A percentile compares a stretch with the other conserved stretches of the same genome.
These are phyloP conservation scores for Hycleus cichorii DNA, from an alignment of 1,140 invertebrate species.

Conservation along the genomic window DNA sequence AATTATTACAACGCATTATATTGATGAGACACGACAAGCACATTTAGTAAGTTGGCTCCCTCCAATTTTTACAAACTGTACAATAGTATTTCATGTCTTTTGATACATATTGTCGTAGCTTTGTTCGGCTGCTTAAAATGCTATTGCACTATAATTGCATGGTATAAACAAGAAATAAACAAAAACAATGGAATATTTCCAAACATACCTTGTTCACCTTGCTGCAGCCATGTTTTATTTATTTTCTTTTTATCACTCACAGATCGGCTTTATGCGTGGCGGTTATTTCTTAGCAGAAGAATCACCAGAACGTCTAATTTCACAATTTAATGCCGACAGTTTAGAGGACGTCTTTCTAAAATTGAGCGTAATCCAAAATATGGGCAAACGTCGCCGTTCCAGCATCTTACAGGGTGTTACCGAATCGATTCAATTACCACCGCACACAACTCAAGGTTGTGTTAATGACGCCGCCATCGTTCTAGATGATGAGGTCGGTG, in stretches of 20 bases:
- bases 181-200: too few relatives aligned
- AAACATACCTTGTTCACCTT: too few relatives aligned
- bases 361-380: constrained; percentile 74
- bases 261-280: constrained; percentile 90
- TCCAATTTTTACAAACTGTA: too few relatives aligned
- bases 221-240: too few relatives aligned
- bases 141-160: too few relatives aligned
- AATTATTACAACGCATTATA: constrained; percentile 97
- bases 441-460: neutral
- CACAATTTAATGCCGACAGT: constrained; percentile 67
- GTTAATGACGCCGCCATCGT: constrained; percentile 48
- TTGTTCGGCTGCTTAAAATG: too few relatives aligned
- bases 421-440: constrained; percentile 53
- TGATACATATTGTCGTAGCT: too few relatives aligned
- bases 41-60: constrained; percentile 51
- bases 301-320: constrained; percentile 70
- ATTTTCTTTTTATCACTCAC: constrained; percentile 8
- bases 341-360: constrained; percentile 91
- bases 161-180: too few relatives aligned
- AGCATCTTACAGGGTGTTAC: constrained; percentile 68
- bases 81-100: too few relatives aligned
- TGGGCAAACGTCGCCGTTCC: constrained; percentile 66
- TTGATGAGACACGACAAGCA: constrained; percentile 92
- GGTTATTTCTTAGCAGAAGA: constrained; percentile 88
- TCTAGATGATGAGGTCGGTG: constrained; percentile 56